Base-by-base conservation (phyloP, 2,113 vertebrate genomes). In the Montifringilla adamsi region DNA sequence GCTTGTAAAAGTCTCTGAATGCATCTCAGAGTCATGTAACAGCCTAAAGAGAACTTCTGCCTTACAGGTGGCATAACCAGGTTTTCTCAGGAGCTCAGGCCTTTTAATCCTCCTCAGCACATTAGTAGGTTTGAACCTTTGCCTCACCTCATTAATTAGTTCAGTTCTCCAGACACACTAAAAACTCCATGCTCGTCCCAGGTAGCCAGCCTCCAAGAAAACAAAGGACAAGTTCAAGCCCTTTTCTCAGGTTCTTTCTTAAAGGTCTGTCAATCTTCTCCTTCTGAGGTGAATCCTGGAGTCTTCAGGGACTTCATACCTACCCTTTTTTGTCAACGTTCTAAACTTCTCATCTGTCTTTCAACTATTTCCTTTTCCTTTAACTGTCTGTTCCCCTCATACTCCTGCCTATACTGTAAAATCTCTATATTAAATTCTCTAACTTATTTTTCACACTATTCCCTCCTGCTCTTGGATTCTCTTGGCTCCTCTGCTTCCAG, bases 211-310 rank as follows among this genome's bases (percentile, higher is more conserved):
- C 79, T 83, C 87, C 82, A 94, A 85, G 85, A 94, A 95, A 96
- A 90, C 56, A 87, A 92, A 96, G 84, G 73, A 88, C 85, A 86
- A 92, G 87, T 94, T 96, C 90, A 93, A 96, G 82, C 73, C 81
- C 77, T 91, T 86, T 67, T 93, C 87, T 92, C 68, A 67, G 59
- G 33, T 85, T 67, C 63, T 80, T 94, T 77, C 85, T 92, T 63
- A 92, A 89, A 97, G 69, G 52, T 89, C 86, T 96, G 95, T 96
- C 95, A 95, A 87, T 94, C 93, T 94, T 89, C 52, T 83, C 73
- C 62, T 95, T 96, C 63, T 89, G 52, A 96, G 80, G 73, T 2
- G 15, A 89, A 81, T 63, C 39, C 47, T 58, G 17, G 41, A 67
- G 30, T 81, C 91, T 67, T 81, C 68, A 89, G 93, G 73, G 95